These are phyloP conservation scores for Amblyopsis rosae DNA, from an alignment of 2,113 vertebrate genomes.

Conservation along the genomic window DNA sequence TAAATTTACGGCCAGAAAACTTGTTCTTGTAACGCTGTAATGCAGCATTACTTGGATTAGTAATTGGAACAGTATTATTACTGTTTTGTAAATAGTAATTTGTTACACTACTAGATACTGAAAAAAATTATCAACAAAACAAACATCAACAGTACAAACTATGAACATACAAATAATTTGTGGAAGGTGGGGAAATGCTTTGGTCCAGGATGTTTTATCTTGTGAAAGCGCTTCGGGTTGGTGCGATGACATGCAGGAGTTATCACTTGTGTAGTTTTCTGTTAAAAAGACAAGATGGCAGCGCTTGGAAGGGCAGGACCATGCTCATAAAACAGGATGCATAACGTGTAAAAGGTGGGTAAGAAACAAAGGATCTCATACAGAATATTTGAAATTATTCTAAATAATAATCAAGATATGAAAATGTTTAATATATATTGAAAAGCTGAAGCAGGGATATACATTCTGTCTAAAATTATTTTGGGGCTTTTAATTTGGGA, in stretches of 20 bases:
- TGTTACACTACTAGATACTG: no score
- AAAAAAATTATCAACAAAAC: not conserved
- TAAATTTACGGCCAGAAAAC: no score
- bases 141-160: conserved; percentile 5
- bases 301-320: conserved; percentile 40
- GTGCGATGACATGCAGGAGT: conserved; percentile 58
- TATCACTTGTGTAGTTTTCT: conserved; percentile 66
- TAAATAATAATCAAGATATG: not conserved
- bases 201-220: conserved; percentile 67
- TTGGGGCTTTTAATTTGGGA: conserved; percentile 50
- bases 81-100: no score
- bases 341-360: conserved; percentile 23
- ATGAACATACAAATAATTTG: conserved; percentile 68
- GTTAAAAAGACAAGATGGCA: conserved; percentile 69
- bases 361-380: conserved; percentile 3
- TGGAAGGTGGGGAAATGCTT: conserved; percentile 64
- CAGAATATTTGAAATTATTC: not conserved
- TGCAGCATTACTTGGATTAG: no score
- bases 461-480: no score
- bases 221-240: conserved; percentile 49
- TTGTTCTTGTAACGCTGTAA: no score
- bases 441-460: no score
- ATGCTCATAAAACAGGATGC: conserved; percentile 25
- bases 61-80: no score
- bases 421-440: no score